phyloP scores from a whole-genome alignment of 2,888 invertebrate species.

The Nymphalis urticae region DNA sequence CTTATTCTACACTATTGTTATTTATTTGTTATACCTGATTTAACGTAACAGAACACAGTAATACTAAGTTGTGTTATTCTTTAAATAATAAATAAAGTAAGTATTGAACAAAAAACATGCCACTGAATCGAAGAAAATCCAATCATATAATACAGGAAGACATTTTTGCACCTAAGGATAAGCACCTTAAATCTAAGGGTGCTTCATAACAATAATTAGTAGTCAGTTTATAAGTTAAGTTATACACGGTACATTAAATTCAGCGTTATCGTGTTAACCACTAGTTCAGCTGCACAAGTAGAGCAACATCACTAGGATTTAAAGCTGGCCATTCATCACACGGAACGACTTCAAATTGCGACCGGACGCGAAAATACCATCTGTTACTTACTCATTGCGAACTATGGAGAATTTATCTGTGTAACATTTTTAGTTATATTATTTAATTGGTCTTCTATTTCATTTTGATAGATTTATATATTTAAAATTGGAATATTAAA shows the following conservation, averaged over 20 bases:
- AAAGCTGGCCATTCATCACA: slow-evolving; percentile 31
- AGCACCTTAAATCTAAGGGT: background rate
- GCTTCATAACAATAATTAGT: background rate
- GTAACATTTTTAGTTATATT: slow-evolving; percentile 11
- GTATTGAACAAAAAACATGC: too few relatives aligned
- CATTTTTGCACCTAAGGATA: too few relatives aligned
- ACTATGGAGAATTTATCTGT: slow-evolving; percentile 23
- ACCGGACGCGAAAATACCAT: slow-evolving; percentile 20
- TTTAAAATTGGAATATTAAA: too few relatives aligned
- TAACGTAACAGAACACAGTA: too few relatives aligned
- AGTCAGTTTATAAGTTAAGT: slow-evolving; percentile 1
- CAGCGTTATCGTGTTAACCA: slow-evolving; percentile 36
- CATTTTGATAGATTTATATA: background rate
- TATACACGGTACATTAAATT: slow-evolving; percentile 34
- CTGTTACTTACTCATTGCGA: slow-evolving; percentile 23
- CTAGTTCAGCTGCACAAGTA: slow-evolving; percentile 30
- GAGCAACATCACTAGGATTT: slow-evolving; percentile 26
- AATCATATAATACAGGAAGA: too few relatives aligned
- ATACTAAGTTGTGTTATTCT: too few relatives aligned
- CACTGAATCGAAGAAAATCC: too few relatives aligned
- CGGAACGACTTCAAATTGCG: slow-evolving; percentile 16
- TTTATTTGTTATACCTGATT: too few relatives aligned
- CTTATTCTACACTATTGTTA: too few relatives aligned
- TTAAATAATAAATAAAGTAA: too few relatives aligned
- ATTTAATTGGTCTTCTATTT: slow-evolving; percentile 8